Percentiles rank a stretch among this genome's conserved stretches.
These are phyloP conservation scores for Plutomurus gul DNA, from an alignment of 1,140 invertebrate genomes.

Conservation along the genomic window DNA sequence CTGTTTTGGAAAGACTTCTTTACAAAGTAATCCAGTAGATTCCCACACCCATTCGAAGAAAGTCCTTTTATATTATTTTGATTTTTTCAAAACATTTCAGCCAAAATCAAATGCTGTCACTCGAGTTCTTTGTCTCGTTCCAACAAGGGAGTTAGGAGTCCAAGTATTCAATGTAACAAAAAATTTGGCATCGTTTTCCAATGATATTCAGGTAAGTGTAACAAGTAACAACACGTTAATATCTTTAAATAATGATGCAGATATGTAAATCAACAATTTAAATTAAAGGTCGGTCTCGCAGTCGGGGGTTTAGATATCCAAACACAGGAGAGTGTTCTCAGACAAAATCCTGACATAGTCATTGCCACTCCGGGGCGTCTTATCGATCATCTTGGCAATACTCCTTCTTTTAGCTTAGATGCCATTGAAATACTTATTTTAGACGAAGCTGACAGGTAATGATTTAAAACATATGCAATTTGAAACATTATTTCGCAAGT, in stretches of 20 bases:
- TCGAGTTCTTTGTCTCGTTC: conserved; percentile 89
- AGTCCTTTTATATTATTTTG: no score
- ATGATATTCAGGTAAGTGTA: conserved; percentile 55
- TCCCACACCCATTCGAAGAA: no score
- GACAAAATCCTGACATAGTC: conserved; percentile 92
- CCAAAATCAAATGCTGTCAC: conserved; percentile 69
- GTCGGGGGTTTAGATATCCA: conserved; percentile 77
- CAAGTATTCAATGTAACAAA: conserved; percentile 93
- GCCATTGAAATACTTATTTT: conserved; percentile 92
- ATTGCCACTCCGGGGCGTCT: conserved; percentile 97
- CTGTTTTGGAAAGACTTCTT: conserved; percentile 89
- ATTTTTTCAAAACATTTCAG: conserved; percentile 55
- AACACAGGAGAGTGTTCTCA: conserved; percentile 76
- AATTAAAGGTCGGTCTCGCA: conserved; percentile 71
- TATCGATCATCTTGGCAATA: conserved; percentile 96
- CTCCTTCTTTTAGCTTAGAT: conserved; percentile 86
- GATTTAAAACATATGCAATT: not conserved
- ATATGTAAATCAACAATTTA: not conserved
- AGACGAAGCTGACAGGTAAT: conserved; percentile 89
- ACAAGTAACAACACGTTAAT: not conserved
- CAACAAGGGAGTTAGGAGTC: conserved; percentile 94
- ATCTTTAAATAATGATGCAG: not conserved
- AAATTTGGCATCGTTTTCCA: conserved; percentile 86
- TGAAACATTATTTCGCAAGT: not conserved
- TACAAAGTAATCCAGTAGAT: conserved; percentile 69